Percentiles rank a stretch among this genome's conserved stretches.
phyloP scores from a whole-genome alignment of 2,113 vertebrate genomes.

The Aspiorhynchus laticeps region DNA sequence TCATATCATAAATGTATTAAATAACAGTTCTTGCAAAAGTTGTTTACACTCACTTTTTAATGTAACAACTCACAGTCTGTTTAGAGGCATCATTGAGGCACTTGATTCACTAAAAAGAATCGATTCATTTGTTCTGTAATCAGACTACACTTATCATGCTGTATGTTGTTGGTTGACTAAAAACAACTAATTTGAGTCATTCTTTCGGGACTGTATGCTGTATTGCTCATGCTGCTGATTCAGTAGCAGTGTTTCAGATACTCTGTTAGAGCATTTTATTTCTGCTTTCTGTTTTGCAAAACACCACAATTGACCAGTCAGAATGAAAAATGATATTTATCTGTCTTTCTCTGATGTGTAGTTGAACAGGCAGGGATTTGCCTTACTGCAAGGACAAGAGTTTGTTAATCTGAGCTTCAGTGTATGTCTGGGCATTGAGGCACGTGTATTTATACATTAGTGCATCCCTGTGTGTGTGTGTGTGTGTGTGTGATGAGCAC shows the following conservation, averaged over 20 bases:
- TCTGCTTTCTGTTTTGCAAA: background rate
- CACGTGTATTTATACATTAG: background rate
- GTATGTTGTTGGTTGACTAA: background rate
- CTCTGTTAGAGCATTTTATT: background rate
- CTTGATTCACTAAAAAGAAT: background rate
- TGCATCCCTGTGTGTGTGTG: slow-evolving; percentile 34
- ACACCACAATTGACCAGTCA: background rate
- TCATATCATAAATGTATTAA: background rate
- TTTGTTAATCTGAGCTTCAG: slow-evolving; percentile 12
- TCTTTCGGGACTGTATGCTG: background rate
- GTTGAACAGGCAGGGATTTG: background rate
- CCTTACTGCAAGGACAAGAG: background rate
- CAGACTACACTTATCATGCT: background rate
- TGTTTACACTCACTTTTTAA: background rate
- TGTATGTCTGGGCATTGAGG: slow-evolving; percentile 17
- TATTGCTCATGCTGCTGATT: background rate
- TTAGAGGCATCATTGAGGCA: too few species aligned
- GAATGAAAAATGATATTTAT: background rate
- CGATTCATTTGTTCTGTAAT: background rate
- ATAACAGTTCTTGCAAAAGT: background rate
- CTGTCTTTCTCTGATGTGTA: background rate
- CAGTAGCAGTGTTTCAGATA: background rate
- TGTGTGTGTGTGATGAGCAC: slow-evolving; percentile 75
- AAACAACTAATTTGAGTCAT: background rate
- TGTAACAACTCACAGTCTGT: background rate